These are phyloP conservation scores for Synergus gifuensis DNA, from an alignment of 2,888 invertebrate species.

Conservation along the genomic window DNA sequence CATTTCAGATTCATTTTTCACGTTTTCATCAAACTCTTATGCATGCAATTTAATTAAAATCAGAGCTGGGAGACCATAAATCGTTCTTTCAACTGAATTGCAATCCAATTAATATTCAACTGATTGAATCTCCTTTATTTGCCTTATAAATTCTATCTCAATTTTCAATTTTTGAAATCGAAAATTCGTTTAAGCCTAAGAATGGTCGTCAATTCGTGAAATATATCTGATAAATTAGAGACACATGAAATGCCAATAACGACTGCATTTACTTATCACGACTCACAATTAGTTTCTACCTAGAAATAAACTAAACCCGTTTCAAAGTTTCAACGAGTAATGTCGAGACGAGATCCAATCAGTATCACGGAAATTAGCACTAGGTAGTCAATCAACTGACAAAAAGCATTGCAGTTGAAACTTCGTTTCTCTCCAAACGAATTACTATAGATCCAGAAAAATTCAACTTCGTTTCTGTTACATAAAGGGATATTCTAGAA, in stretches of 20 bases:
- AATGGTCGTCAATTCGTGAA: neutral
- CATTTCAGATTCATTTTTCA: too few species aligned
- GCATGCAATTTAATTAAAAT: too few species aligned
- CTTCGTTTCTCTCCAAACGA: neutral
- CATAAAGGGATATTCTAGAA: neutral
- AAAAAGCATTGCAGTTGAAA: neutral
- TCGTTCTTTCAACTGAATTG: too few species aligned
- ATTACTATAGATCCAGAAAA: neutral
- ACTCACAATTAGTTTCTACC: neutral
- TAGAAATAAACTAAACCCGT: neutral
- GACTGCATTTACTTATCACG: neutral
- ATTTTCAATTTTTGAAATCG: neutral
- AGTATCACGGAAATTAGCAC: slow-evolving; percentile 15
- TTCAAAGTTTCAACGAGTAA: neutral
- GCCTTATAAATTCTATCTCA: neutral
- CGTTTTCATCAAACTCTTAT: too few species aligned
- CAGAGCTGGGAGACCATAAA: too few species aligned
- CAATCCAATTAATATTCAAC: too few species aligned
- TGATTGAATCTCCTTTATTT: neutral
- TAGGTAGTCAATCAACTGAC: slow-evolving; percentile 14
- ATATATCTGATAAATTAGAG: neutral
- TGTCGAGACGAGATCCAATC: neutral
- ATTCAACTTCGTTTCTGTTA: neutral
- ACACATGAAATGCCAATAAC: neutral
- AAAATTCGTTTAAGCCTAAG: neutral